Percentiles rank a stretch among this genome's conserved stretches.
These are phyloP conservation scores for Pristionchus exspectatus DNA, from an alignment of 2,888 invertebrate species.

Conservation along the genomic window DNA sequence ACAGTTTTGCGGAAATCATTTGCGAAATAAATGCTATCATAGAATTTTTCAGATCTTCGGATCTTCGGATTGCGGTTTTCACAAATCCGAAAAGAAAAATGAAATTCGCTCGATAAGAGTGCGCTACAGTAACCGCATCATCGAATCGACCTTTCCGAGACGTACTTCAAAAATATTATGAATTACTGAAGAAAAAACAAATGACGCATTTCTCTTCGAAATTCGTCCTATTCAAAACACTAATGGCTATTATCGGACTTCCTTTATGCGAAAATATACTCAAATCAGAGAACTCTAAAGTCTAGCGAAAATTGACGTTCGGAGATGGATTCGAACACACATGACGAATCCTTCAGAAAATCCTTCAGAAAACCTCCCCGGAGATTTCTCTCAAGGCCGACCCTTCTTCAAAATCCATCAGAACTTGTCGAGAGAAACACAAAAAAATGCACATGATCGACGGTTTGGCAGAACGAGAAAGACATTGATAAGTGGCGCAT, in stretches of 20 bases:
- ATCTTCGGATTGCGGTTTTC: too few relatives aligned
- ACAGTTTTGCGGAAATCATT: too few relatives aligned
- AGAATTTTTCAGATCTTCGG: too few relatives aligned
- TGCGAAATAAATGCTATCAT: too few relatives aligned
- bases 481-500: neutral
- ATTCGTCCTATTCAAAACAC: neutral
- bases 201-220: neutral
- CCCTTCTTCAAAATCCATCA: neutral
- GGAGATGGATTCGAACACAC: neutral
- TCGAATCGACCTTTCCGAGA: neutral
- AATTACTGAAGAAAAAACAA: neutral
- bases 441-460: slow-evolving; percentile 5
- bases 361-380: neutral
- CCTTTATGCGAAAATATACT: neutral
- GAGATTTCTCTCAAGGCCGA: neutral
- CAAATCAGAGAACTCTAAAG: neutral
- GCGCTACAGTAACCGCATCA: neutral
- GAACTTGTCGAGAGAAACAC: neutral
- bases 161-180: neutral
- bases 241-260: neutral
- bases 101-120: neutral
- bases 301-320: neutral
- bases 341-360: neutral
- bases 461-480: neutral
- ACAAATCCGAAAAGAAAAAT: too few relatives aligned